A percentile compares a stretch with the other conserved stretches of the same genome.
Evolutionary conservation across 2,113 vertebrate genomes (phyloP).

Genomic region (Theristicus caerulescens): DNA sequence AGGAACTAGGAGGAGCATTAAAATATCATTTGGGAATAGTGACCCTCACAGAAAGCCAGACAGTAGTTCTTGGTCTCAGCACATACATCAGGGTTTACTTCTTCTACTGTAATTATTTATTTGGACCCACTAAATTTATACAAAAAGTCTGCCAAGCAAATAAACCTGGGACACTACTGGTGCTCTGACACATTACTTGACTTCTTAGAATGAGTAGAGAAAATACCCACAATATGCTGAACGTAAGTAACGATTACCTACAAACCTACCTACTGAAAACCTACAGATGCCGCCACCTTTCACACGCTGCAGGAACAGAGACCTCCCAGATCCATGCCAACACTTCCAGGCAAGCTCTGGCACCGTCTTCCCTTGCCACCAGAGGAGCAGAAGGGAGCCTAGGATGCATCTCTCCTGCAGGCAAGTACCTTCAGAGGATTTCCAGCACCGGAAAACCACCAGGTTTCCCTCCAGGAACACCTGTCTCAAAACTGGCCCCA

Average conservation of each 20-base stretch:
- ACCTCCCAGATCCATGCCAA: neutral
- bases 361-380: neutral
- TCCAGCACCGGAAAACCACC: neutral
- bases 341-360: neutral
- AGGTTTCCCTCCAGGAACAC: neutral
- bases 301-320: neutral
- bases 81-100: neutral
- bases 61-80: neutral
- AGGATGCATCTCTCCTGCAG: accelerated
- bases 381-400: neutral
- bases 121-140: neutral
- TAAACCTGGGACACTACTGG: neutral
- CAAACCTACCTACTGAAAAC: neutral
- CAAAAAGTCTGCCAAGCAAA: neutral
- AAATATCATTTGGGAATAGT: neutral
- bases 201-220: neutral
- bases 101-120: neutral
- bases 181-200: neutral
- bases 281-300: neutral
- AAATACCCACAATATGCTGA: accelerated
- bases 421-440: neutral
- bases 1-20: neutral
- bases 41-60: neutral
- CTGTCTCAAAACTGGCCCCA: neutral
- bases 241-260: neutral